Base-by-base conservation (phyloP, 2,888 invertebrate genomes). In the Spodoptera exigua region DNA sequence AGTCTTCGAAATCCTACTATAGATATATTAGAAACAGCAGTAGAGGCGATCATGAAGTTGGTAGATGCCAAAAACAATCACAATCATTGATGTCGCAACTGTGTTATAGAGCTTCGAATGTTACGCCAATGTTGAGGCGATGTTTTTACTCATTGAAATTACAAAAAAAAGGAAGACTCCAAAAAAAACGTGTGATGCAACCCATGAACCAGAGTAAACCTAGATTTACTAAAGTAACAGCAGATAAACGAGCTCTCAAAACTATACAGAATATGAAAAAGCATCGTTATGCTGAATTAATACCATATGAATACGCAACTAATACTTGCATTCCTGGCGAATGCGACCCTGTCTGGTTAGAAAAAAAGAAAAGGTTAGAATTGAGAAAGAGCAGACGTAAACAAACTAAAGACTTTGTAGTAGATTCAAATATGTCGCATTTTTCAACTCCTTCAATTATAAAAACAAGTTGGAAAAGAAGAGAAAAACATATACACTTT, bases 71-170 rank as follows among this genome's bases (percentile, higher is more conserved):
- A 13, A 69, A 35, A 40, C 58, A 70, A 45, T 62, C 71, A 3
- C 70, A 78, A 64, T 73, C 68, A 4, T 41, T 14, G 32, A 32
- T 53, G 44, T 63, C 37, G 35, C 57, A 74, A 48, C 67, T 75
- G 46, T 61, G 59, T 64, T 57, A 73, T 59, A 70, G 46, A 57
- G 55, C 60, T 12, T 74, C 79, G 4, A 62, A 43, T 43, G 69
- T 62, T 16, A 61, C 62, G 16, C 76, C 75, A 7, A 69, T 69
- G 35, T 44, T 79, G 46, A 79, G 81, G 67, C 72, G 84, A 62
- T 85, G 88, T 77, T 86, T 84, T 51, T 83, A 79, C 58, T 81
- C 84, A 11, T 62, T 77, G 7, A 81, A 81, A 48, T 70, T 84
- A 32, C 76, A 77, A 40, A 80, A 78, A 59, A 71, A 67, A 10